Conservation (phyloP, 2,113 vertebrate species). For the Hydrochoerus hydrochaeris region DNA sequence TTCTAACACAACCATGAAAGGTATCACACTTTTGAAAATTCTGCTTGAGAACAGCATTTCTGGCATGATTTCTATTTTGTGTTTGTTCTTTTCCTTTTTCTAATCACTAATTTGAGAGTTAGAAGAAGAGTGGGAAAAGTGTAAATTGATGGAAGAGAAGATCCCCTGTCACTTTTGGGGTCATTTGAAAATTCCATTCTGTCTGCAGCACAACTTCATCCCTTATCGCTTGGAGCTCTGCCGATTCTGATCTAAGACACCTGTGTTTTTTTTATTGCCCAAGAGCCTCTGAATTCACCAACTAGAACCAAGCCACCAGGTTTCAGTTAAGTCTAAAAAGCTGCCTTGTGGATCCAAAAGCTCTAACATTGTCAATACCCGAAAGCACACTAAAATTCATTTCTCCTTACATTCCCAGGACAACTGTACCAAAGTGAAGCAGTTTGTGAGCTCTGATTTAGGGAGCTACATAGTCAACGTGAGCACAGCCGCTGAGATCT, state of each 20-base stretch:
- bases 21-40: background rate
- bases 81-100: background rate
- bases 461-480: conserved; percentile 88
- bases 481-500: conserved; percentile 87
- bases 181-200: background rate
- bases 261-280: background rate
- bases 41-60: background rate
- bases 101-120: background rate
- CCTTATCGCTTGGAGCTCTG: background rate
- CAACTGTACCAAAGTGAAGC: conserved; percentile 87
- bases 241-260: background rate
- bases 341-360: background rate
- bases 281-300: background rate
- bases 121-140: background rate
- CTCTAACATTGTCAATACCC: background rate
- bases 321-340: conserved; percentile 41
- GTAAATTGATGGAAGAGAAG: background rate
- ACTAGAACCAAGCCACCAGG: background rate
- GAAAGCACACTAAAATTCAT: background rate
- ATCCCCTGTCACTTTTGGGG: background rate
- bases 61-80: background rate
- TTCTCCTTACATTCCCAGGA: conserved; percentile 78
- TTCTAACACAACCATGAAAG: background rate
- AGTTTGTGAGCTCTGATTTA: conserved; percentile 85
- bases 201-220: background rate